Conservation (phyloP, 2,797 vertebrate species). For the Petrocephalus schoutedeni region DNA sequence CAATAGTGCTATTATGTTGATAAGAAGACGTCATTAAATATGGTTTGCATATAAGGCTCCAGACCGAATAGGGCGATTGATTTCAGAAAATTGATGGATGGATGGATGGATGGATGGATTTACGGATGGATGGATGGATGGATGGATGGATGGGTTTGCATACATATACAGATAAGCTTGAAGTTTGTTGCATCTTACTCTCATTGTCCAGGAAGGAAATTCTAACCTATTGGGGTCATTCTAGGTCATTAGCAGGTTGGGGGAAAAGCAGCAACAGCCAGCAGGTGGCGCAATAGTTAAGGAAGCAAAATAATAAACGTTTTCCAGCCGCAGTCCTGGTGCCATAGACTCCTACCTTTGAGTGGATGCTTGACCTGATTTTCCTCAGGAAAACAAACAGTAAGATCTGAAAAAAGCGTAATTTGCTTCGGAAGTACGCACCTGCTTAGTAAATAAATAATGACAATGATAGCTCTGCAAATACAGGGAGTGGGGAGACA, state of each 20-base stretch:
- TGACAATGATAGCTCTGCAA: neutral
- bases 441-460: neutral
- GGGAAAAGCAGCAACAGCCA: neutral
- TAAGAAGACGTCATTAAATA: neutral
- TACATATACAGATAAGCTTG: neutral
- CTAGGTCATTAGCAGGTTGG: neutral
- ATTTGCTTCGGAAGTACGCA: neutral
- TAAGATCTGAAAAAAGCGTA: neutral
- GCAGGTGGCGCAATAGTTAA: neutral
- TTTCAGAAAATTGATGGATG: too few species aligned
- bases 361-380: constrained; percentile 1
- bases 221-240: neutral
- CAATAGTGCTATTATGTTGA: neutral
- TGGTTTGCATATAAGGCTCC: neutral
- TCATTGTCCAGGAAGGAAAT: too few species aligned
- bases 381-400: neutral
- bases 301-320: neutral
- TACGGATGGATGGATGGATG: too few species aligned
- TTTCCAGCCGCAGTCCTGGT: neutral
- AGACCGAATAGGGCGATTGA: too few species aligned
- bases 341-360: neutral
- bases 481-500: neutral
- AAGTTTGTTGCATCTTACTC: neutral
- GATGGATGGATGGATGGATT: too few species aligned
- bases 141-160: neutral